Percentiles rank a stretch among this genome's conserved stretches.
These are phyloP conservation scores for Nestor notabilis DNA, from an alignment of 2,113 vertebrate species.

Conservation along the genomic window DNA sequence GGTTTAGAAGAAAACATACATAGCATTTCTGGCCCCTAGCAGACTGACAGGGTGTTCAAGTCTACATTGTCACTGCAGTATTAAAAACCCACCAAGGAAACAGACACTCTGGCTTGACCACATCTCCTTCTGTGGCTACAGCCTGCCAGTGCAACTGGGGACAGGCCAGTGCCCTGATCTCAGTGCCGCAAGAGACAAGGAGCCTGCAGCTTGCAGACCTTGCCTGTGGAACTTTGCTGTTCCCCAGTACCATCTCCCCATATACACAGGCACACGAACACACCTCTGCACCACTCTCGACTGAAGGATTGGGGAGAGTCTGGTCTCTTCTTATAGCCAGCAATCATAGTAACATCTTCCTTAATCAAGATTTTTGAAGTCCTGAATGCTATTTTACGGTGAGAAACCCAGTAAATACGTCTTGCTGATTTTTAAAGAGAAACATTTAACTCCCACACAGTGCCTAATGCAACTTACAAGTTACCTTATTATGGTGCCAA, in stretches of 20 bases:
- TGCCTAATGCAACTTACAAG: neutral
- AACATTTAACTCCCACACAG: neutral
- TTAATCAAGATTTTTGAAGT: neutral
- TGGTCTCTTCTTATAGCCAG: neutral
- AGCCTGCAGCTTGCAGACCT: neutral
- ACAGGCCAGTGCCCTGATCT: neutral
- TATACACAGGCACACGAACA: neutral
- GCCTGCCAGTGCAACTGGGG: neutral
- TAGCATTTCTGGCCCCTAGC: neutral
- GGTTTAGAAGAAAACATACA: neutral
- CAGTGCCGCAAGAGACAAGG: neutral
- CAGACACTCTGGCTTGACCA: neutral
- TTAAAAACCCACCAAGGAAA: neutral
- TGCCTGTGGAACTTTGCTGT: neutral
- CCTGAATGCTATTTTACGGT: neutral
- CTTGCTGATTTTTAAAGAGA: neutral
- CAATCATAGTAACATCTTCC: neutral
- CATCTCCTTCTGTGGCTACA: neutral
- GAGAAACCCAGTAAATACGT: neutral
- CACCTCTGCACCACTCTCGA: neutral
- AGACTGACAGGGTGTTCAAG: neutral
- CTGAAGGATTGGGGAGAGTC: neutral
- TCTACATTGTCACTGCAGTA: neutral
- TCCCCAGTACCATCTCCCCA: rapidly evolving
- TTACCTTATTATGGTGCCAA: neutral